Evolutionary conservation across 2,113 vertebrate genomes (phyloP).

Genomic region (Triplophysa rosa): DNA sequence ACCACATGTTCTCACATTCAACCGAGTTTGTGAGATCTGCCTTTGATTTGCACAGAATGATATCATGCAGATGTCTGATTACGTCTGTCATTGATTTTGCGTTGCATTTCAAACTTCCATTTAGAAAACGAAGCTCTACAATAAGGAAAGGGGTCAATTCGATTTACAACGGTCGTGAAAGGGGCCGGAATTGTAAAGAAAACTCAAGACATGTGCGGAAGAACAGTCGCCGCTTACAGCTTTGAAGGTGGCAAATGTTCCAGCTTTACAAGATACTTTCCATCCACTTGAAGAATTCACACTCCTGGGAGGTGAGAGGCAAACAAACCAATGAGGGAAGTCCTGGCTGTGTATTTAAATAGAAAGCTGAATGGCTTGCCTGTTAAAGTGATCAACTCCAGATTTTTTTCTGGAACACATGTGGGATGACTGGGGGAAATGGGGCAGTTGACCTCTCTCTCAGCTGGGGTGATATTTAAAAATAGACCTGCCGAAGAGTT

Average conservation of each 20-base stretch:
- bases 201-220: constrained; percentile 25
- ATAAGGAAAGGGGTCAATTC: constrained; percentile 32
- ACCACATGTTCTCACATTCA: constrained; percentile 55
- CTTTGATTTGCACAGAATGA: not conserved
- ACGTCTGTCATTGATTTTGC: not conserved
- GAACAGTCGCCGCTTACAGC: constrained; percentile 25
- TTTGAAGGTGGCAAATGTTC: constrained; percentile 45
- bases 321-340: constrained; percentile 60
- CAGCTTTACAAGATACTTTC: constrained; percentile 55
- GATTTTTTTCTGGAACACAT: constrained; percentile 54
- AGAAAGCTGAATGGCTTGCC: constrained; percentile 56
- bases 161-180: constrained; percentile 43
- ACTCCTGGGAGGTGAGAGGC: constrained; percentile 46
- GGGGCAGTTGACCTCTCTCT: constrained; percentile 45
- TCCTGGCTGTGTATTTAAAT: constrained; percentile 57
- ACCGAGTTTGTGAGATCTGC: constrained; percentile 9
- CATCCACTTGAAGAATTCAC: constrained; percentile 47
- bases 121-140: constrained; percentile 23
- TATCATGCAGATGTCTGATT: not conserved
- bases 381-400: constrained; percentile 52
- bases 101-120: not conserved
- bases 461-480: constrained; percentile 55
- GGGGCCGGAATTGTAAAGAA: constrained; percentile 30
- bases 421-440: constrained; percentile 43
- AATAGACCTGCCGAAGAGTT: constrained; percentile 57